These are phyloP conservation scores for Hypocryptadius cinnamomeus DNA, from an alignment of 2,113 vertebrate species.

Conservation along the genomic window DNA sequence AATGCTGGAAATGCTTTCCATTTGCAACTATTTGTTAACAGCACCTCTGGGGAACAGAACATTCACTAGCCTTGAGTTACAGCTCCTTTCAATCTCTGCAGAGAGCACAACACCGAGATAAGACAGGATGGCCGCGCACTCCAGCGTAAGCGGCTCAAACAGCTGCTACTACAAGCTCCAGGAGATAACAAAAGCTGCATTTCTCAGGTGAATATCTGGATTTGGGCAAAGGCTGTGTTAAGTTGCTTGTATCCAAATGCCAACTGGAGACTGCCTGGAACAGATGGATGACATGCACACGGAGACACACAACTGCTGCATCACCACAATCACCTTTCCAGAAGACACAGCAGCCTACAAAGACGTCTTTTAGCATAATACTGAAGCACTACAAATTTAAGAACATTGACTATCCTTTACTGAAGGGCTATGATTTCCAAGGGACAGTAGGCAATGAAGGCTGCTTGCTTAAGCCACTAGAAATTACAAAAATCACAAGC, in stretches of 20 bases:
- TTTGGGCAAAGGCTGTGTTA: not conserved
- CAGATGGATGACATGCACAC: not conserved
- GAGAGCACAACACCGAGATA: not conserved
- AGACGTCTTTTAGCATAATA: not conserved
- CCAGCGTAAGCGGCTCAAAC: not conserved
- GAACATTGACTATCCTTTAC: not conserved
- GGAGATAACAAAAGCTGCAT: not conserved
- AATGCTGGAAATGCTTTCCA: not conserved
- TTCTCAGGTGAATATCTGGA: constrained; percentile 16
- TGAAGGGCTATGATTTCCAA: not conserved
- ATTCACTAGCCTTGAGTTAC: constrained; percentile 4
- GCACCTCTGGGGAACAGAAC: not conserved
- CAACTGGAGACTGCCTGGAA: not conserved
- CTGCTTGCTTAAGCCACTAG: not conserved
- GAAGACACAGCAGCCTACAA: not conserved
- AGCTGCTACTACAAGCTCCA: not conserved
- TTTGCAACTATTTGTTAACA: constrained; percentile 9
- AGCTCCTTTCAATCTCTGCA: not conserved
- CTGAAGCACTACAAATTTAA: not conserved
- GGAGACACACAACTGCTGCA: not conserved
- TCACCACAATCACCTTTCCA: not conserved
- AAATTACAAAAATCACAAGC: not conserved
- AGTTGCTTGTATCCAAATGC: not conserved
- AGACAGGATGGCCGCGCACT: not conserved
- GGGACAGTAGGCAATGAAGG: not conserved